These are phyloP conservation scores for Pentamera pediparva DNA, from an alignment of 53 echinoderm and acorn worm genomes.

Conservation along the genomic window DNA sequence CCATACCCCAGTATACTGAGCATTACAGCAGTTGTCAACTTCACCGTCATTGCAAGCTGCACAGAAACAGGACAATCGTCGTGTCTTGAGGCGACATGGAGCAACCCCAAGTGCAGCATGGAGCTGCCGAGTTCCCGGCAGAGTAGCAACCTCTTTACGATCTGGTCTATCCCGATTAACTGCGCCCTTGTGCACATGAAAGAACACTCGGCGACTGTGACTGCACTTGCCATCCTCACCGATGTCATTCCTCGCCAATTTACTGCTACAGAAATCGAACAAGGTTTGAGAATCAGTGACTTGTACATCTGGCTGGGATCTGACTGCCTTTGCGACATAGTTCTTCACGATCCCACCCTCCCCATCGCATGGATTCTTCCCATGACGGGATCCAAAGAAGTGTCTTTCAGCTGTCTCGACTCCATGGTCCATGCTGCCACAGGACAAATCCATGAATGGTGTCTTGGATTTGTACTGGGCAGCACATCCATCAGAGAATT, in stretches of 20 bases:
- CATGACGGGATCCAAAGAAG: slow-evolving; percentile 41
- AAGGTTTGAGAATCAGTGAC: slow-evolving; percentile 11
- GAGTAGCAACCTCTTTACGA: slow-evolving; percentile 15
- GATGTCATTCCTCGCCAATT: not conserved
- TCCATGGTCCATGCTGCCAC: slow-evolving; percentile 5
- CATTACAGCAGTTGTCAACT: not conserved
- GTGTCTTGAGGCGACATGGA: slow-evolving; percentile 21
- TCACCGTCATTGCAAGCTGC: slow-evolving; percentile 9
- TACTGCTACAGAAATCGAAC: slow-evolving; percentile 22
- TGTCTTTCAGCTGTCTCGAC: slow-evolving; percentile 18
- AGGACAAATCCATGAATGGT: slow-evolving; percentile 36
- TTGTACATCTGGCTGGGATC: not conserved
- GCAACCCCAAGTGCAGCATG: slow-evolving; percentile 29
- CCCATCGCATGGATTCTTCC: slow-evolving; percentile 46
- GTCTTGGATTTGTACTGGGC: slow-evolving; percentile 43
- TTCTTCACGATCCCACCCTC: slow-evolving; percentile 41
- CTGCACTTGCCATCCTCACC: slow-evolving; percentile 12
- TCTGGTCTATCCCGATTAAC: slow-evolving; percentile 25
- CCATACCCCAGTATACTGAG: not conserved
- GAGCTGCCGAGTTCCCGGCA: slow-evolving; percentile 26
- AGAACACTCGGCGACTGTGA: slow-evolving; percentile 32
- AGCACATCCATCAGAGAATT: slow-evolving; percentile 43
- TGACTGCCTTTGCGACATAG: slow-evolving; percentile 7
- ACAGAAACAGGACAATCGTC: slow-evolving; percentile 45
- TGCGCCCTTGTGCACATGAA: not conserved